A percentile compares a stretch with the other conserved stretches of the same genome.
Conservation (phyloP, 2,888 invertebrate genomes). For the Amiota communis region DNA sequence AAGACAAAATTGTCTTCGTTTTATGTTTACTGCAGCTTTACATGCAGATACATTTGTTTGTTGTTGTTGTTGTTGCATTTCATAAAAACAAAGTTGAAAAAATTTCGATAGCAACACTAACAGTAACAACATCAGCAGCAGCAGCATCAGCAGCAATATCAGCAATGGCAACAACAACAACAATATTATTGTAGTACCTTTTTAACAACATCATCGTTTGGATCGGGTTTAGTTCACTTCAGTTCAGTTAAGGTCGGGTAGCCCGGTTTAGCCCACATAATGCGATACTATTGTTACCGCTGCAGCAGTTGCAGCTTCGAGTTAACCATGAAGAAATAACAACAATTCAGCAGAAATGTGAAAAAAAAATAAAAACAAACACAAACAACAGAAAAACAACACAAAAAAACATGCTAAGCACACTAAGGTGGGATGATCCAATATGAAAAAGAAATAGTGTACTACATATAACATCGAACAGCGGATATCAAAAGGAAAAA, state of each 20-base stretch:
- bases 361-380: neutral
- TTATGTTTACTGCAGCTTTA: conserved; percentile 20
- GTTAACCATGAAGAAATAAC: conserved; percentile 17
- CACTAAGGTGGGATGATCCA: conserved; percentile 14
- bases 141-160: neutral
- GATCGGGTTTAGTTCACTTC: too few species aligned
- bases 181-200: too few species aligned
- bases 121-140: conserved; percentile 7
- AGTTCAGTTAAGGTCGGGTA: neutral
- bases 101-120: neutral
- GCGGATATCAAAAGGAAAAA: neutral
- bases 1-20: conserved; percentile 23
- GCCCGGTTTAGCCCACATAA: conserved; percentile 21
- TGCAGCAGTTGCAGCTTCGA: neutral
- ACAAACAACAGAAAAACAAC: conserved; percentile 1
- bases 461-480: neutral
- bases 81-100: conserved; percentile 17
- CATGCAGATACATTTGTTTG: conserved; percentile 20
- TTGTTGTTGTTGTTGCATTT: conserved; percentile 8
- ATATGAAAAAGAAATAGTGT: conserved; percentile 11
- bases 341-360: conserved; percentile 15
- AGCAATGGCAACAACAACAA: conserved; percentile 4
- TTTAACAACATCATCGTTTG: too few species aligned
- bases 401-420: neutral
- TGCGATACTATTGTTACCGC: neutral